phyloP scores from a whole-genome alignment of 2,113 vertebrate genomes.

The Clarias gariepinus region DNA sequence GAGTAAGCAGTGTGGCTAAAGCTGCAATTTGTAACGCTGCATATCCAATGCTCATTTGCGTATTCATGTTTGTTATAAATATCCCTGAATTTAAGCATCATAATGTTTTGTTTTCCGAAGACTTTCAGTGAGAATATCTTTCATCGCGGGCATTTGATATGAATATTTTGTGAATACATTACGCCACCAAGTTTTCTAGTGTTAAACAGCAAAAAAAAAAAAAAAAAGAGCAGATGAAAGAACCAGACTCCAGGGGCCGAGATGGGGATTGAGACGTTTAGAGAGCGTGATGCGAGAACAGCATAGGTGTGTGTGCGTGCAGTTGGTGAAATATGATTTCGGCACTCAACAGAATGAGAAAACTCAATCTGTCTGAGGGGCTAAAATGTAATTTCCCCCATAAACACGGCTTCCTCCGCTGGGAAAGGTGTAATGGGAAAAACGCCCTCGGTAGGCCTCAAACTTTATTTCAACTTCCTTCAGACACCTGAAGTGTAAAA shows the following conservation, averaged over 20 bases:
- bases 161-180: conserved; percentile 35
- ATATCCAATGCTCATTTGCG: conserved; percentile 15
- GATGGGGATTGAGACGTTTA: conserved; percentile 20
- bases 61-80: not conserved
- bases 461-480: conserved; percentile 40
- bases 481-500: conserved; percentile 35
- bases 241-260: conserved; percentile 10
- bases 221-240: conserved; percentile 47
- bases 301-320: conserved; percentile 27
- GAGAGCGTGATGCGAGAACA: conserved; percentile 15
- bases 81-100: not conserved
- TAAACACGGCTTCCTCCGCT: conserved; percentile 45
- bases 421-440: conserved; percentile 45
- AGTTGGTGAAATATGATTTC: conserved; percentile 60
- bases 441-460: not conserved
- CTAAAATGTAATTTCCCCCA: conserved; percentile 55
- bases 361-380: conserved; percentile 43
- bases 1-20: not conserved
- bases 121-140: not conserved
- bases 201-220: conserved; percentile 16
- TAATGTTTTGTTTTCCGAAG: conserved; percentile 4
- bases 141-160: conserved; percentile 16
- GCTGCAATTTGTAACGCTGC: conserved; percentile 21
- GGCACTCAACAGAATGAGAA: conserved; percentile 48
- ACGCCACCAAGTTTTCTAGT: not conserved